Evolutionary conservation across 2,888 invertebrate genomes (phyloP).

Genomic region (Rhagonycha lutea): DNA sequence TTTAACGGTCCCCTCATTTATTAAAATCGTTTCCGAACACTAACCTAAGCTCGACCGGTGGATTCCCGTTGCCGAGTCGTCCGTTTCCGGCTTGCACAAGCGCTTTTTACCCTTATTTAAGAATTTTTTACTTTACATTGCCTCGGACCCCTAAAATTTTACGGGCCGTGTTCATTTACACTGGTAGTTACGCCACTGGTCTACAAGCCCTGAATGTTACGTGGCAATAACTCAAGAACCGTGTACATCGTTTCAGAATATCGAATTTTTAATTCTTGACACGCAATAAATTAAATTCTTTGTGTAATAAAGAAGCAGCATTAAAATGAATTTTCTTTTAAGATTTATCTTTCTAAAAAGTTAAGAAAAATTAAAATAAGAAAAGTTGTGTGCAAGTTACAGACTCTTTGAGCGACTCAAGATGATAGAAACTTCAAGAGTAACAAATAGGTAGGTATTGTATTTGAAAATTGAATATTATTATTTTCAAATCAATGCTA

Average conservation of each 20-base stretch:
- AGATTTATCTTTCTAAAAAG: neutral
- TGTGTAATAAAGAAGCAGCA: neutral
- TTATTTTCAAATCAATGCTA: neutral
- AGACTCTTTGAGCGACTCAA: neutral
- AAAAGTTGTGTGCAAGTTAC: neutral
- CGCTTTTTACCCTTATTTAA: too few relatives aligned
- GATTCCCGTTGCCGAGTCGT: too few relatives aligned
- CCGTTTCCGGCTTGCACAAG: too few relatives aligned
- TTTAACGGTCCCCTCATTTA: too few relatives aligned
- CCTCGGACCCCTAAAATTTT: too few relatives aligned
- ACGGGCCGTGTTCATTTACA: too few relatives aligned
- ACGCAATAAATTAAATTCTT: neutral
- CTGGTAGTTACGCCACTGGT: too few relatives aligned
- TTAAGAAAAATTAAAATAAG: neutral
- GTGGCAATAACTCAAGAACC: neutral
- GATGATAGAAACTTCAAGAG: neutral
- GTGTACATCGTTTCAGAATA: too few relatives aligned
- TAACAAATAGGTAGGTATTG: neutral
- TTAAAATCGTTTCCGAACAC: too few relatives aligned
- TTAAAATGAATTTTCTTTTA: neutral
- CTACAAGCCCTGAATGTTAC: neutral
- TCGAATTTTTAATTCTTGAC: neutral
- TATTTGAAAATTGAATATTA: neutral
- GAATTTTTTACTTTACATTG: too few relatives aligned
- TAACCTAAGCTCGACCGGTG: too few relatives aligned